These are phyloP conservation scores for Chloebia gouldiae DNA, from an alignment of 2,113 vertebrate genomes.

Conservation along the genomic window DNA sequence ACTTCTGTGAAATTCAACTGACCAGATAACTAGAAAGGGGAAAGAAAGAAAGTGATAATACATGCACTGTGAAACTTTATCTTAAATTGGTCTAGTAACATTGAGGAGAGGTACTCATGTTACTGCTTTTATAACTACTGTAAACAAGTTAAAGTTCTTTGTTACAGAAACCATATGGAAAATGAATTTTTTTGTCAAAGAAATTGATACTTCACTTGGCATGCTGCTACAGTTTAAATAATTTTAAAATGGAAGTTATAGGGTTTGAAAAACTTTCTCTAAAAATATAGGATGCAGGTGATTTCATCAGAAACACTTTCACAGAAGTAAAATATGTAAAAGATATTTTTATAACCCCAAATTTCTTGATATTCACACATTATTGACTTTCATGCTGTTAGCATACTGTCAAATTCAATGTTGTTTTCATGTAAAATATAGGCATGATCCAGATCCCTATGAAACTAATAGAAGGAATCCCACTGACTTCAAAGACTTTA, in stretches of 20 bases:
- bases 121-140: constrained; percentile 2
- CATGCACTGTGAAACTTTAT: not conserved
- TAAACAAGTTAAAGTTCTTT: constrained; percentile 14
- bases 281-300: not conserved
- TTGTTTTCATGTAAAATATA: not conserved
- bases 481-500: constrained; percentile 28
- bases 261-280: not conserved
- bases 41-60: not conserved
- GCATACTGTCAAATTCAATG: not conserved
- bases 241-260: not conserved
- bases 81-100: constrained; percentile 12
- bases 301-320: not conserved
- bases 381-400: not conserved
- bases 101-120: not conserved
- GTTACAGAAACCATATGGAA: constrained; percentile 41
- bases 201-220: not conserved
- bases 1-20: not conserved
- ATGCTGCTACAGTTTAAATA: not conserved
- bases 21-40: not conserved
- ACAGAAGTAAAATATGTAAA: not conserved
- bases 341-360: not conserved
- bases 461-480: not conserved
- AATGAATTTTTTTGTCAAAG: constrained; percentile 11
- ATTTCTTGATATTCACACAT: not conserved
- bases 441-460: not conserved